phyloP scores from a whole-genome alignment of 2,797 vertebrate genomes.

The Oryzias sinensis region DNA sequence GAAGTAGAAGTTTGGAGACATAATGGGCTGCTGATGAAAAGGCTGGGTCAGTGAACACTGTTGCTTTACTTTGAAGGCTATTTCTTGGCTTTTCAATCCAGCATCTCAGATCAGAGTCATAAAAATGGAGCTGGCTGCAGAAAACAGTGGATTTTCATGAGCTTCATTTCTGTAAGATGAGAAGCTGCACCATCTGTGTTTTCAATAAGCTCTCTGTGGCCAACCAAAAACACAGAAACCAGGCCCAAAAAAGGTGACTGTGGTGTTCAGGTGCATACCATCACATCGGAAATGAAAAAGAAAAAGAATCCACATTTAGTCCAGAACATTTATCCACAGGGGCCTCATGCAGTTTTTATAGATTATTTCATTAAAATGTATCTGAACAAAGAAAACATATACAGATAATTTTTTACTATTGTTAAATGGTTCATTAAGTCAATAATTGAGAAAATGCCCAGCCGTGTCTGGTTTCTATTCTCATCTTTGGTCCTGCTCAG shows the following conservation, averaged over 20 bases:
- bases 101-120: not conserved
- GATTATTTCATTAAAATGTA: no score
- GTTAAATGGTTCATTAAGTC: no score
- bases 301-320: not conserved
- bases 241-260: not conserved
- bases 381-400: no score
- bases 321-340: no score
- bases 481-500: no score
- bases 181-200: constrained; percentile 9
- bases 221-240: constrained; percentile 1
- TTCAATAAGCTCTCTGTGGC: not conserved
- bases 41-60: constrained; percentile 12
- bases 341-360: no score
- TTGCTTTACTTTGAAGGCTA: not conserved
- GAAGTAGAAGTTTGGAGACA: constrained; percentile 9
- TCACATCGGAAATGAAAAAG: not conserved
- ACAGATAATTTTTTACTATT: no score
- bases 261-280: not conserved
- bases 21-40: not conserved
- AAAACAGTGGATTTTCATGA: not conserved
- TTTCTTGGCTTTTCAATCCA: not conserved
- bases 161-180: not conserved
- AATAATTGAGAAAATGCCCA: no score
- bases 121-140: not conserved
- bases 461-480: no score